These are phyloP conservation scores for Vicugna pacos DNA, from an alignment of 2,113 vertebrate species.

Conservation along the genomic window DNA sequence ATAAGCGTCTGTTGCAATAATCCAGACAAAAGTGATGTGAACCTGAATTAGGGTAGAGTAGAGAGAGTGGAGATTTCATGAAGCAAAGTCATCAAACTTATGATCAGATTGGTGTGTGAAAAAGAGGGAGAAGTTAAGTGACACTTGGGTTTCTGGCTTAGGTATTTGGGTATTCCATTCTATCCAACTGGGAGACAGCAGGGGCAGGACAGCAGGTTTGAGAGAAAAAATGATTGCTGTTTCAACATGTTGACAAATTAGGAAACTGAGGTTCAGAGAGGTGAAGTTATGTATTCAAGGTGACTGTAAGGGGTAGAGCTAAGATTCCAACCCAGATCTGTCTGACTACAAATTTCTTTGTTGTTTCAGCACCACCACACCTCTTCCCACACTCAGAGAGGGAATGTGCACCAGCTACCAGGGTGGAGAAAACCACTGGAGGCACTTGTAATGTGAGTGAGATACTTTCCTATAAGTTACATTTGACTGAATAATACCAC, in stretches of 20 bases:
- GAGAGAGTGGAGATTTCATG: neutral
- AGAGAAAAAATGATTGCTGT: neutral
- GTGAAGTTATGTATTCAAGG: neutral
- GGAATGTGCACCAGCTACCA: neutral
- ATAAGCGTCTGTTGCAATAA: neutral
- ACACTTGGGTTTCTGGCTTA: slow-evolving; percentile 40
- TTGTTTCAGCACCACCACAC: neutral
- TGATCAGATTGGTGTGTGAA: neutral
- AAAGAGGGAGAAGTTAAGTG: slow-evolving; percentile 26
- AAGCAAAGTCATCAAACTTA: slow-evolving; percentile 26
- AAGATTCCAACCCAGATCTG: slow-evolving; percentile 14
- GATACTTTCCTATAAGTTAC: slow-evolving; percentile 1
- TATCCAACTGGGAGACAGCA: neutral
- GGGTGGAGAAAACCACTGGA: neutral
- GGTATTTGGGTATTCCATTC: neutral
- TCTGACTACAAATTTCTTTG: neutral
- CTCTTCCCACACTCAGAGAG: neutral
- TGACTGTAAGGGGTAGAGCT: slow-evolving; percentile 28
- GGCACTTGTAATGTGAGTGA: neutral
- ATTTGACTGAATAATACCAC: slow-evolving; percentile 26
- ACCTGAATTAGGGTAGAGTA: slow-evolving; percentile 11
- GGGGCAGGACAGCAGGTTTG: neutral
- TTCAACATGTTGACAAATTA: slow-evolving; percentile 30
- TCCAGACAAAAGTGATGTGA: neutral
- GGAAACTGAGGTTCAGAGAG: neutral